Evolutionary conservation across 64 coral and sea anemone species (phyloP), one percentile per base, ranked within the genome.

Genomic region (Hydrozoanthus tunicans): DNA sequence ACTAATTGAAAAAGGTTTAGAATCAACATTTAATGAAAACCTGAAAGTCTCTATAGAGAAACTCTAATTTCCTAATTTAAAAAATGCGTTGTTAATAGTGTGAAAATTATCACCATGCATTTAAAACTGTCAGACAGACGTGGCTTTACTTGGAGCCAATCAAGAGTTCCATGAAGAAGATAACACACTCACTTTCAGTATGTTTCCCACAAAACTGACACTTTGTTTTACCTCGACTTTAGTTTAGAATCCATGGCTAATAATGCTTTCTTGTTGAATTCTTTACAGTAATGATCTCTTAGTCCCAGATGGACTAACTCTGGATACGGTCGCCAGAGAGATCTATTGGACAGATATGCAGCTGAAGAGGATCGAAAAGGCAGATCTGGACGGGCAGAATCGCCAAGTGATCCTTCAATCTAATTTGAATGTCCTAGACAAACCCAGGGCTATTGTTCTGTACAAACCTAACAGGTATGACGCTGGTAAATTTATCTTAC

Each of bases 261-360:
- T 85, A 52, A 91, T 12, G 64, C 25, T 43, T 26, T n/a, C 58
- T 7, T 59, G 81, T 23, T 59, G 51, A 58, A 52, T 20, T 82
- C 52, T 77, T 70, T 61, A 77, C 82, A 96, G 92, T 52, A 79
- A 15, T 3, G 14, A 93, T 67, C 10, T 93, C 13, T 53, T 56
- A 25, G 82, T 85, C 51, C 92, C 90, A 7, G 95, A 97, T 89
- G 95, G 95, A 51, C 53, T 97, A 59, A 64, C 77, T 25, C 51
- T 97, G 17, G 95, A 97, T 4, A 81, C 23, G 59, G 70, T 89
- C 32, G 84, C 78, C 58, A 84, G 93, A 43, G 74, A 84, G 13
- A 79, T 97, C 17, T 97, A 97, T 77, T 97, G 95, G 95, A 97
- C 95, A 80, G 95, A 94, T 26, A 62, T 58, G 10, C 74, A 58